A percentile compares a stretch with the other conserved stretches of the same genome.
Evolutionary conservation across 2,888 invertebrate species (phyloP).

Genomic region (Ephialtes manifestator): DNA sequence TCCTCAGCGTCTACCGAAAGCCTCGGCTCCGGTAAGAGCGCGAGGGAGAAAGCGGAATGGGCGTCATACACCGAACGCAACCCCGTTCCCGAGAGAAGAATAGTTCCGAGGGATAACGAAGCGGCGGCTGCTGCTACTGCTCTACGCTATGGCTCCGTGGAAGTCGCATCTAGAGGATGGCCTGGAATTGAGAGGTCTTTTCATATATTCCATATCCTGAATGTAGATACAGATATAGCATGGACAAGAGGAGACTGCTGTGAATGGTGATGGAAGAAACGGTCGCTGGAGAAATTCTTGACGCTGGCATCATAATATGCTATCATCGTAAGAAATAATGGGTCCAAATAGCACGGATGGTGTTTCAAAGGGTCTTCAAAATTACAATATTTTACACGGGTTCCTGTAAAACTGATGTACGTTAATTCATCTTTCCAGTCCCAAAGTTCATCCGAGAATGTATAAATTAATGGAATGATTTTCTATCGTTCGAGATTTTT

Average conservation of each 20-base stretch:
- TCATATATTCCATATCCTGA: constrained; percentile 54
- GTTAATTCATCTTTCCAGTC: not conserved
- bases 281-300: constrained; percentile 20
- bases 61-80: constrained; percentile 43
- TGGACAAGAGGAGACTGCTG: constrained; percentile 5
- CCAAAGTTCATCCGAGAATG: not conserved
- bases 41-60: constrained; percentile 8
- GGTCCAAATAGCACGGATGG: not conserved
- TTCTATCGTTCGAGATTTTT: not conserved
- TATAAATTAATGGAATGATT: not conserved
- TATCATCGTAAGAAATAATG: no score
- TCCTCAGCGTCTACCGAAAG: constrained; percentile 53
- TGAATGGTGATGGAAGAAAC: constrained; percentile 31
- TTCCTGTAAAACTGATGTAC: not conserved
- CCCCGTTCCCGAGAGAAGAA: constrained; percentile 60
- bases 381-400: not conserved
- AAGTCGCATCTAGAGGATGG: constrained; percentile 50
- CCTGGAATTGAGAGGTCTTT: constrained; percentile 60
- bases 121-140: constrained; percentile 40
- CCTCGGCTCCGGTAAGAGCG: constrained; percentile 21
- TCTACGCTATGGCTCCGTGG: constrained; percentile 18
- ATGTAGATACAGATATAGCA: constrained; percentile 30
- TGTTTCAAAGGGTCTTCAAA: not conserved
- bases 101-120: constrained; percentile 65
- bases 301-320: constrained; percentile 12